A percentile compares a stretch with the other conserved stretches of the same genome.
Evolutionary conservation across 2,797 vertebrate species (phyloP).

Genomic region (Myoxocephalus aenaeus): DNA sequence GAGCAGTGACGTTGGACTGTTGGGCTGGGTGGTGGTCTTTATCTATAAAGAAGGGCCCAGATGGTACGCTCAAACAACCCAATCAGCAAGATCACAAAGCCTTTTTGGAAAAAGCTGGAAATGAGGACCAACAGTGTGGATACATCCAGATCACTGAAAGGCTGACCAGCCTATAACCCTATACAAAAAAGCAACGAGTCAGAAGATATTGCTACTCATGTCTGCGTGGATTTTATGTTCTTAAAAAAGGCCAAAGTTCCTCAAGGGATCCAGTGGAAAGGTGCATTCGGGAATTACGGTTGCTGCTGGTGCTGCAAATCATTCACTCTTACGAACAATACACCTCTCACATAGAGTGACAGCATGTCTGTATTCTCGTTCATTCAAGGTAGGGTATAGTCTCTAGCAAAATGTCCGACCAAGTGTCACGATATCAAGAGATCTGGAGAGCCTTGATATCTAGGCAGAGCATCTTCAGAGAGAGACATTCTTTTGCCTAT

Average conservation of each 20-base stretch:
- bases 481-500: too few relatives aligned
- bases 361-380: too few relatives aligned
- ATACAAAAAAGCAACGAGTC: not conserved
- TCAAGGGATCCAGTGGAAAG: not conserved
- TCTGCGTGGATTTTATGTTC: constrained; percentile 2
- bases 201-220: not conserved
- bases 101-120: constrained; percentile 22
- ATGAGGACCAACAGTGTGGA: not conserved
- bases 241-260: not conserved
- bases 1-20: constrained; percentile 31
- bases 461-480: constrained; percentile 2
- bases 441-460: constrained; percentile 35
- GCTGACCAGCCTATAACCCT: not conserved
- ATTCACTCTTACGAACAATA: too few relatives aligned
- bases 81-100: constrained; percentile 27
- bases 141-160: not conserved
- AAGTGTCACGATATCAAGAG: not conserved
- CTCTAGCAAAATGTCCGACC: too few relatives aligned
- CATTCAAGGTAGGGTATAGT: too few relatives aligned
- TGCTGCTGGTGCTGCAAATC: too few relatives aligned
- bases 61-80: constrained; percentile 4
- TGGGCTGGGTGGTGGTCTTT: constrained; percentile 31
- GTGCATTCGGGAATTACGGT: too few relatives aligned
- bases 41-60: constrained; percentile 24
- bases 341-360: too few relatives aligned